Conservation (phyloP, 2,797 vertebrate species). For the Vespertilio murinus region DNA sequence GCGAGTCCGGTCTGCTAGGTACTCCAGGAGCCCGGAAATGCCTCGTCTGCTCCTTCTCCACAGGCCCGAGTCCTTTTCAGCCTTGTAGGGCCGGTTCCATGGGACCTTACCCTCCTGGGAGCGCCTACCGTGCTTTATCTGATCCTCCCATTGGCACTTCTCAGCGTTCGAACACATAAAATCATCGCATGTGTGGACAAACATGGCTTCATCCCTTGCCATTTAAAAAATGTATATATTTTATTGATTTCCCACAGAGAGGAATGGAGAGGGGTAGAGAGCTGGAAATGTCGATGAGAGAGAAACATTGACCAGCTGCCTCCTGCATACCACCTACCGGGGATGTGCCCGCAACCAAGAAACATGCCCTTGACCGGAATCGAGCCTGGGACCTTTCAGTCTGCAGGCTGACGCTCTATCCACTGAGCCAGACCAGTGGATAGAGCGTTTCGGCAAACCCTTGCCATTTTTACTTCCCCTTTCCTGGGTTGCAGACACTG, state of each 20-base stretch:
- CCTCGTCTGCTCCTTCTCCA: not conserved
- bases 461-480: not conserved
- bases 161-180: not conserved
- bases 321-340: too few species aligned
- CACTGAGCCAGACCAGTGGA: too few species aligned
- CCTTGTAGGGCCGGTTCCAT: not conserved
- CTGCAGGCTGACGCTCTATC: too few species aligned
- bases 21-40: not conserved
- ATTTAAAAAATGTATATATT: not conserved
- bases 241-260: too few species aligned
- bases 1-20: not conserved
- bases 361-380: too few species aligned
- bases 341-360: too few species aligned
- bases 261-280: too few species aligned
- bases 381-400: too few species aligned
- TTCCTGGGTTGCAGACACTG: not conserved
- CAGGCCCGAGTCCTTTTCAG: not conserved
- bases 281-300: too few species aligned
- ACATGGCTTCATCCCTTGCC: not conserved
- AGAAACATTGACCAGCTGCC: too few species aligned
- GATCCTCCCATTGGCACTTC: not conserved
- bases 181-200: not conserved
- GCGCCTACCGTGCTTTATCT: not conserved
- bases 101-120: not conserved
- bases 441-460: not conserved